Evolutionary conservation across 2,888 invertebrate genomes (phyloP).

Genomic region (Cryptocephalus moraei): DNA sequence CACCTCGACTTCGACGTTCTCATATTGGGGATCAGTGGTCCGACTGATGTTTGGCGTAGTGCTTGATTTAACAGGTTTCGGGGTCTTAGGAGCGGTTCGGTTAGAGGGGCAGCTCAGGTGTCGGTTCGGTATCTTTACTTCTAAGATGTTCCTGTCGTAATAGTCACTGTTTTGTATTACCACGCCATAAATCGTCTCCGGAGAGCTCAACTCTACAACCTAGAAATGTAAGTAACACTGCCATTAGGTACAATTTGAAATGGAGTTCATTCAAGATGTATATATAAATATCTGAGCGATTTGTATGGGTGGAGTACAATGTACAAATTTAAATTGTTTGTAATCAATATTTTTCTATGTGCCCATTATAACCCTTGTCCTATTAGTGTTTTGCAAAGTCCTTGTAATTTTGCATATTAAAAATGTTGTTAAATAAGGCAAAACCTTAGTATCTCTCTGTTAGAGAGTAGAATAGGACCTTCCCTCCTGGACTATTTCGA

Average conservation of each 20-base stretch:
- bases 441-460: no score
- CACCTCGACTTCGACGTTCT: slow-evolving; percentile 14
- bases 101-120: slow-evolving; percentile 31
- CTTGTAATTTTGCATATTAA: no score
- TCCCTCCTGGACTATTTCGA: no score
- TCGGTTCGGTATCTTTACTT: slow-evolving; percentile 24
- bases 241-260: no score
- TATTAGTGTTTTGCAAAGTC: no score
- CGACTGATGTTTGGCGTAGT: slow-evolving; percentile 48
- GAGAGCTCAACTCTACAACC: slow-evolving; percentile 46
- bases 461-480: no score
- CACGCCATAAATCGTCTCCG: slow-evolving; percentile 61
- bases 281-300: no score
- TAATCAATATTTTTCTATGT: slow-evolving; percentile 21
- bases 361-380: no score
- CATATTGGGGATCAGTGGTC: slow-evolving; percentile 11
- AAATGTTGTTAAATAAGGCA: no score
- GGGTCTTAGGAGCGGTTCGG: slow-evolving; percentile 17
- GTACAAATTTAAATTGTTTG: slow-evolving; percentile 34
- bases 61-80: slow-evolving; percentile 41
- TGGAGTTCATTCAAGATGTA: no score
- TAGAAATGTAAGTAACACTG: not conserved
- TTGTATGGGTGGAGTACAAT: slow-evolving; percentile 16
- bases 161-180: slow-evolving; percentile 52
- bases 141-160: slow-evolving; percentile 23